Evolutionary conservation across 2,797 vertebrate species (phyloP), one percentile per base, ranked within the genome.

Genomic region (Acipenser oxyrinchus): DNA sequence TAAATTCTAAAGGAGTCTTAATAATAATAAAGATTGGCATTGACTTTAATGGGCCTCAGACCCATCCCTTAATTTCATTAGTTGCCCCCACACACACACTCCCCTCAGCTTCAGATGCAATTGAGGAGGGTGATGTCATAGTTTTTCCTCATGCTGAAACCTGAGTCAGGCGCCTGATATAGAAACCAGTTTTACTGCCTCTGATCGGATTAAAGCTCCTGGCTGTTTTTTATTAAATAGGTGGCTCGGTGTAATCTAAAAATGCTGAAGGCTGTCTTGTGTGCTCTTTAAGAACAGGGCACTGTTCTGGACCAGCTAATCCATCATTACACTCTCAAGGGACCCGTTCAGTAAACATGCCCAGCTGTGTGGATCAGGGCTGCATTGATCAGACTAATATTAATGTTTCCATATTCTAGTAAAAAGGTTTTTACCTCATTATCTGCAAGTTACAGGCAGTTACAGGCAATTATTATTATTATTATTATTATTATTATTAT

Each of bases 1-100:
- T 88, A 87, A 90, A 91, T 87, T 87, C 86, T 76, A 89, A 87
- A 88, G 81, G 85, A 81, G 83, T 87, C 87, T 90, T 88, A 83
- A 86, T 90, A 91, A 87, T 82, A 86, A 88, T 81, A 81, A 86
- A 80, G 73, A 87, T 86, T 85, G 86, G 79, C 87, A 88, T 84
- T 89, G 87, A 89, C 89, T 89, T 87, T 89, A 88, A 90, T 87
- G 84, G 78, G 81, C 80, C 82, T 87, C 78, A 82, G 87, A 78
- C 74, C 77, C 82, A 86, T 83, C 64, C 48, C 12, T 67, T 89
- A 91, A 91, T 90, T 90, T 88, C 86, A 89, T 91, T 89, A 89
- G 81, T 59, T 18, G 7, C 13, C 1, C 59, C 12, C 59, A 2
- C 59, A 5, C 10, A 2, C 59, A 1, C 10, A 4, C 59, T 10